Conservation (phyloP, 2,113 vertebrate genomes). For the Semicossyphus pulcher region DNA sequence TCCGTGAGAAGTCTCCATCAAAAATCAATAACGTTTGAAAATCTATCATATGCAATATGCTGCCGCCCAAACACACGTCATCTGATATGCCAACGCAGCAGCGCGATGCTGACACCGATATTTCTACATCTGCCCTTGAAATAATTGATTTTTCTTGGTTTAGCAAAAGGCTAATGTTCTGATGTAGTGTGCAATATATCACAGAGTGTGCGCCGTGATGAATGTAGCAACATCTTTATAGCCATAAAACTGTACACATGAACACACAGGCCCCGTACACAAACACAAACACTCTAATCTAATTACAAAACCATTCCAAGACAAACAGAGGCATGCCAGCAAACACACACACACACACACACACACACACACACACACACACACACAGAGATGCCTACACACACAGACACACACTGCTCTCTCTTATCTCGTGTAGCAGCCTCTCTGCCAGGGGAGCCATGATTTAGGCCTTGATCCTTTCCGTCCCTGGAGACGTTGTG, state of each 20-base stretch:
- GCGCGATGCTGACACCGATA: conserved; percentile 14
- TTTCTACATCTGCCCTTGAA: conserved; percentile 43
- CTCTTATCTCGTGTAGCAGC: conserved; percentile 54
- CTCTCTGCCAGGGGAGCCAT: conserved; percentile 42
- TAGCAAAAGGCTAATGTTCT: conserved; percentile 1
- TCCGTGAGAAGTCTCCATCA: conserved; percentile 28
- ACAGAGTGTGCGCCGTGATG: conserved; percentile 3
- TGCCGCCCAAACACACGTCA: conserved; percentile 1
- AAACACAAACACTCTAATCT: conserved; percentile 14
- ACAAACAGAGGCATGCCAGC: conserved; percentile 15
- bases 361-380: background rate
- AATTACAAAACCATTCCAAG: conserved; percentile 27
- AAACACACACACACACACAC: background rate
- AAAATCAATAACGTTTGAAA: conserved; percentile 68
- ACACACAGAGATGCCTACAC: background rate
- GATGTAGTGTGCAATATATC: conserved; percentile 27
- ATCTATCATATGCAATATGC: conserved; percentile 47
- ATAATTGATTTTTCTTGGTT: conserved; percentile 46
- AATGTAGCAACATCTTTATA: conserved; percentile 3
- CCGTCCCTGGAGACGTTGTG: conserved; percentile 37
- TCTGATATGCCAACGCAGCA: conserved; percentile 34
- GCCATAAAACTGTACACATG: background rate
- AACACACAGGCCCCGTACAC: background rate
- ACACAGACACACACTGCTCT: background rate
- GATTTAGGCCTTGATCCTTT: conserved; percentile 62